Percentiles rank a stretch among this genome's conserved stretches.
phyloP scores from a whole-genome alignment of 2,797 vertebrate species.

The Takifugu ocellatus region DNA sequence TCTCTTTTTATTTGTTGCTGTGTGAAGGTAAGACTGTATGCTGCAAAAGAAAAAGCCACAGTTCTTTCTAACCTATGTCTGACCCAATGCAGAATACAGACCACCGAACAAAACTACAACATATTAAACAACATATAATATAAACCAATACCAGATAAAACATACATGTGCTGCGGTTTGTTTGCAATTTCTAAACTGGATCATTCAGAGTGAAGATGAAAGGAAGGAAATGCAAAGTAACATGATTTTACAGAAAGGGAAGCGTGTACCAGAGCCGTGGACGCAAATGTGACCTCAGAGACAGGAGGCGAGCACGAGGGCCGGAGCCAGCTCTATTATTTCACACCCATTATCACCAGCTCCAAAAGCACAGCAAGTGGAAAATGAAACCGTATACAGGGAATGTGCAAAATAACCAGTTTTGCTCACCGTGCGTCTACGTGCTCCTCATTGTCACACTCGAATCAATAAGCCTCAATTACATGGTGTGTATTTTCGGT shows the following conservation, averaged over 20 bases:
- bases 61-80: too few relatives aligned
- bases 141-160: too few relatives aligned
- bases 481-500: slow-evolving; percentile 6
- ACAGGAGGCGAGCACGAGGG: slow-evolving; percentile 27
- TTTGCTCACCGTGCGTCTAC: slow-evolving; percentile 27
- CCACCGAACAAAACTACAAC: too few relatives aligned
- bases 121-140: too few relatives aligned
- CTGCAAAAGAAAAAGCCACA: too few relatives aligned
- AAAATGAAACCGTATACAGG: slow-evolving; percentile 48
- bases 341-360: slow-evolving; percentile 66
- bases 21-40: too few relatives aligned
- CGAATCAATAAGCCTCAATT: slow-evolving; percentile 23
- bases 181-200: too few relatives aligned
- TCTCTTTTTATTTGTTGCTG: too few relatives aligned
- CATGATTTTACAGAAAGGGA: neutral
- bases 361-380: slow-evolving; percentile 43
- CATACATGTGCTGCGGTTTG: too few relatives aligned
- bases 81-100: too few relatives aligned
- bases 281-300: slow-evolving; percentile 39
- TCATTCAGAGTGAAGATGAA: too few relatives aligned
- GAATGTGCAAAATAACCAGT: slow-evolving; percentile 41
- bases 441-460: slow-evolving; percentile 17
- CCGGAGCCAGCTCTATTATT: slow-evolving; percentile 48
- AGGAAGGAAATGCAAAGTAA: neutral
- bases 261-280: slow-evolving; percentile 17